These are phyloP conservation scores for Sylvietta virens DNA, from an alignment of 2,113 vertebrate species.

Conservation along the genomic window DNA sequence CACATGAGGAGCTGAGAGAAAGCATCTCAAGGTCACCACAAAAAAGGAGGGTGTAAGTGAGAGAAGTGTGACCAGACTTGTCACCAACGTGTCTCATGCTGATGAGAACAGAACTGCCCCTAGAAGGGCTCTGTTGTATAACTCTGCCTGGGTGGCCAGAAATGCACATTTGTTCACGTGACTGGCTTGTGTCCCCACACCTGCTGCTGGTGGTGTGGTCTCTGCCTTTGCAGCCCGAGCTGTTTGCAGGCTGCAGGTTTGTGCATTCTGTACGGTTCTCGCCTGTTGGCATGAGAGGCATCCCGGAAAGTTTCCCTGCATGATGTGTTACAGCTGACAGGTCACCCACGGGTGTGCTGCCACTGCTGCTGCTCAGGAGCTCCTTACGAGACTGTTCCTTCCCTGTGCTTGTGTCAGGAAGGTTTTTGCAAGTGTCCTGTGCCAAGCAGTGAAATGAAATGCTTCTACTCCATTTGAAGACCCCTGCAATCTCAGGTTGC, in stretches of 20 bases:
- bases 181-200: not conserved
- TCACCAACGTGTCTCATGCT: not conserved
- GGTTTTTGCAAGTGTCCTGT: not conserved
- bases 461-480: not conserved
- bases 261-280: not conserved
- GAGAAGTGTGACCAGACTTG: not conserved
- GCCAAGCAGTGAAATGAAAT: not conserved
- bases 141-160: not conserved
- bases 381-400: not conserved
- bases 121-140: not conserved
- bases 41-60: not conserved
- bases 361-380: not conserved
- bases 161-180: not conserved
- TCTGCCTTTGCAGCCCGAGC: not conserved
- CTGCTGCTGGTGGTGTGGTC: not conserved
- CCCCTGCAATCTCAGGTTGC: too few species aligned
- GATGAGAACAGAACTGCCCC: not conserved
- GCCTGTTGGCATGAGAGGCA: not conserved
- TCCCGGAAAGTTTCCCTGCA: not conserved
- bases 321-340: not conserved
- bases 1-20: not conserved
- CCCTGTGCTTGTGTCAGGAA: not conserved
- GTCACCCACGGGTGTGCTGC: not conserved
- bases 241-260: not conserved
- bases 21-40: conserved; percentile 4